A percentile compares a stretch with the other conserved stretches of the same genome.
These are phyloP conservation scores for Drosophila equinoxialis DNA, from an alignment of 1,140 invertebrate species.

Conservation along the genomic window DNA sequence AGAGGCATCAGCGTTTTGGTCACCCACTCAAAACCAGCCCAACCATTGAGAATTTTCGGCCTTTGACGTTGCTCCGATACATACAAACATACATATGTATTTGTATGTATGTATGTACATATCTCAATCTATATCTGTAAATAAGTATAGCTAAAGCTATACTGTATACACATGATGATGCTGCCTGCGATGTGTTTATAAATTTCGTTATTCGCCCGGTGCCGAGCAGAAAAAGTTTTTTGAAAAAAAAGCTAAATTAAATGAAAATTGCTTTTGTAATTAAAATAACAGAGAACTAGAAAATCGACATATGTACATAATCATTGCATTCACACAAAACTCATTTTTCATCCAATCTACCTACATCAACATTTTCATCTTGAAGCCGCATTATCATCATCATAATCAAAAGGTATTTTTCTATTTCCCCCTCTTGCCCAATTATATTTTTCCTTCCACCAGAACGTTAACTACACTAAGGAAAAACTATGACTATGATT, in stretches of 20 bases:
- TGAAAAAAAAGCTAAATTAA: slow-evolving; percentile 26
- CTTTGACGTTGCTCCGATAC: slow-evolving; percentile 61
- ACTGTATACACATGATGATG: slow-evolving; percentile 32
- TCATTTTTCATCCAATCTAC: slow-evolving; percentile 44
- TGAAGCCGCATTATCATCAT: slow-evolving; percentile 38
- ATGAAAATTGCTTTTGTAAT: slow-evolving; percentile 56
- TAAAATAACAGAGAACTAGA: slow-evolving; percentile 41
- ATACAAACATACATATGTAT: slow-evolving; percentile 17
- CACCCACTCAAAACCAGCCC: slow-evolving; percentile 55
- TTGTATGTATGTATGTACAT: too few species aligned
- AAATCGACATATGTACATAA: slow-evolving; percentile 25
- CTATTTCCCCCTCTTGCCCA: neutral
- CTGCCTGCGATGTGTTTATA: slow-evolving; percentile 44
- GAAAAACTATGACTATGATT: neutral
- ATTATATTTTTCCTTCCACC: neutral
- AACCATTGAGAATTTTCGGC: slow-evolving; percentile 69
- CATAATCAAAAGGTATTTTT: slow-evolving; percentile 49
- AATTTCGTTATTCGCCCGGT: slow-evolving; percentile 50
- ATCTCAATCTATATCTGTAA: slow-evolving; percentile 25
- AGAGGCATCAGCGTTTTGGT: slow-evolving; percentile 16
- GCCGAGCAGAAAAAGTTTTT: slow-evolving; percentile 22
- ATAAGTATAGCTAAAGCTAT: slow-evolving; percentile 25
- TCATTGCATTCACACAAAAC: slow-evolving; percentile 55
- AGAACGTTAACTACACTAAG: too few species aligned
- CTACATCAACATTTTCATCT: slow-evolving; percentile 17